Evolutionary conservation across 2,888 invertebrate species (phyloP).

Genomic region (Aspidiotus destructor): DNA sequence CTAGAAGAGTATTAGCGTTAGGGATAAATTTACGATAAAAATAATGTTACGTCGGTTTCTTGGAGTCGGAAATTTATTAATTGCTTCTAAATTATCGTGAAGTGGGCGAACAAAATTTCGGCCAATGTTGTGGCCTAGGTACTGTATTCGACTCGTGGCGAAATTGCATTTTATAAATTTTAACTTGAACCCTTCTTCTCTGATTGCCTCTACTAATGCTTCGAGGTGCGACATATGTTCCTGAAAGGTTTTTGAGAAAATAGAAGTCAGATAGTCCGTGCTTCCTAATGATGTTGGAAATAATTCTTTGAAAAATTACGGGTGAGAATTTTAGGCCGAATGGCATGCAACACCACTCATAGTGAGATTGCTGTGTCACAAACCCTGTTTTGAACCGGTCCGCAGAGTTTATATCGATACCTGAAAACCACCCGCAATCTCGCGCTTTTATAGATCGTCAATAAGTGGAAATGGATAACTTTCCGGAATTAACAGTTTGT

Average conservation of each 20-base stretch:
- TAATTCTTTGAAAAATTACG: not conserved
- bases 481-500: slow-evolving; percentile 11
- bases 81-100: slow-evolving; percentile 26
- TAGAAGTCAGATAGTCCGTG: slow-evolving; percentile 11
- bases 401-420: slow-evolving; percentile 39
- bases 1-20: slow-evolving; percentile 9
- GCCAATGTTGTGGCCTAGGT: slow-evolving; percentile 26
- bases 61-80: slow-evolving; percentile 23
- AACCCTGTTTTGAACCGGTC: slow-evolving; percentile 24
- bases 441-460: slow-evolving; percentile 34
- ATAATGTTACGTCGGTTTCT: slow-evolving; percentile 17
- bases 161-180: slow-evolving; percentile 28
- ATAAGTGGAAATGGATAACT: slow-evolving; percentile 19
- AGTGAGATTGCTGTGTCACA: slow-evolving; percentile 19
- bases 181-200: slow-evolving; percentile 22
- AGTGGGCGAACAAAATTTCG: slow-evolving; percentile 26
- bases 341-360: slow-evolving; percentile 13
- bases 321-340: slow-evolving; percentile 24
- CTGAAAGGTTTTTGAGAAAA: slow-evolving; percentile 36
- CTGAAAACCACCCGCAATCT: slow-evolving; percentile 40
- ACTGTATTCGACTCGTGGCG: slow-evolving; percentile 17
- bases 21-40: no score
- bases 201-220: slow-evolving; percentile 36
- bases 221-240: slow-evolving; percentile 36
- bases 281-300: not conserved